Evolutionary conservation across 2,888 invertebrate genomes (phyloP), one percentile per base, ranked within the genome.

Genomic region (Pristionchus japonicus): DNA sequence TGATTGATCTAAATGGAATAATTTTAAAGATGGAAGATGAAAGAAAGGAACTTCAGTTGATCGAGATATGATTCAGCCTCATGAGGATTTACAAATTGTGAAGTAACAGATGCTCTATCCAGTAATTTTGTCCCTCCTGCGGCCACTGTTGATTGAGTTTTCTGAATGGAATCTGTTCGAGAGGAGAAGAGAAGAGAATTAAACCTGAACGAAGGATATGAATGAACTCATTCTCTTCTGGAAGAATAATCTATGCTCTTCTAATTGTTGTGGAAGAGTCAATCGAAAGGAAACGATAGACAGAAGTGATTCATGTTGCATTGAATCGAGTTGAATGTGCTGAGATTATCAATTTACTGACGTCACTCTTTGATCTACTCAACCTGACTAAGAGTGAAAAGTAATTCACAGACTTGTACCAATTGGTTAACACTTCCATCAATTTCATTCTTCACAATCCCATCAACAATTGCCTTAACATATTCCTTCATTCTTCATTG

Each of bases 331-430:
- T n/a, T 89, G 82, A 15, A 91, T 88, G 82, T 89, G 89, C 90
- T 91, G 88, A 61, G 15, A 82, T 40, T 47, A n/a, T 49, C 0
- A n/a, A 6, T 27, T 70, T 31, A 27, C 17, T 70, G n/a, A n/a
- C n/a, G n/a, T 27, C 23, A 40, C 40, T 43, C 31, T 9, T 13
- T 40, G 27, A 77, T 15, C 3, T 77, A 34, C 3, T 4, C 20
- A 23, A 82, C 92, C 90, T 93, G 93, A 15, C 92, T 91, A 7
- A 93, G 88, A 47, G 89, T 88, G 87, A 92, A 91, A 87, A 93
- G 92, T 77, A 90, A 89, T 61, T 93, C 93, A 88, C 93, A 93
- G 37, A 91, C 88, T 31, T 89, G 88, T 15, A 91, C 89, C 27
- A 93, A 89, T 37, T 90, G 85, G 23, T 84, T 86, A 0, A 89